phyloP scores from a whole-genome alignment of 2,888 invertebrate genomes.

The Leptinotarsa tumamoca region DNA sequence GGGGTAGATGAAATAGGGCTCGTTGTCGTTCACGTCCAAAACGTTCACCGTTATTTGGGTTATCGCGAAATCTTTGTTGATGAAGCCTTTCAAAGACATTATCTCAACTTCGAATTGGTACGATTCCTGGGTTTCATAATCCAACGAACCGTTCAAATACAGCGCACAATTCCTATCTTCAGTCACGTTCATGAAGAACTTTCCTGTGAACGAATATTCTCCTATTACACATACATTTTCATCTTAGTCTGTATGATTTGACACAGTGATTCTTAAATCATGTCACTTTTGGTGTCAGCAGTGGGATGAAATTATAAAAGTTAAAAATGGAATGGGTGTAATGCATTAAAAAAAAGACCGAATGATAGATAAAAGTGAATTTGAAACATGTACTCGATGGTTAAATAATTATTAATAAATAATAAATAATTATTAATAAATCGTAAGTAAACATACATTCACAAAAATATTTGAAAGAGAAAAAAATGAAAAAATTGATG shows the following conservation, averaged over 20 bases:
- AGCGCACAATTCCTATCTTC: conserved; percentile 88
- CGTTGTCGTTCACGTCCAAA: conserved; percentile 90
- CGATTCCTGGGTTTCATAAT: conserved; percentile 81
- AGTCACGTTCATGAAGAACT: conserved; percentile 80
- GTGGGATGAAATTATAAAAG: neutral
- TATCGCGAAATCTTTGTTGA: conserved; percentile 81
- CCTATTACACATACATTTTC: neutral
- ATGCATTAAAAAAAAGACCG: no score
- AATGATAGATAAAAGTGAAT: no score
- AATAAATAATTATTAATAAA: no score
- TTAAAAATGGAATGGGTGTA: no score
- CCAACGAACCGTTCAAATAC: conserved; percentile 78
- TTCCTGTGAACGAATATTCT: conserved; percentile 65
- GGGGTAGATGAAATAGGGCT: conserved; percentile 83
- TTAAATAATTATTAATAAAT: no score
- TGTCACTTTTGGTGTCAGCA: neutral
- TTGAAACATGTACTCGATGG: no score
- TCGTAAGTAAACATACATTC: no score
- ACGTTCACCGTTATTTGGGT: conserved; percentile 85
- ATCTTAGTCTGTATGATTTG: no score
- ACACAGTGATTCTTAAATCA: no score
- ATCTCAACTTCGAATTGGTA: conserved; percentile 83
- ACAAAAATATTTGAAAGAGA: no score
- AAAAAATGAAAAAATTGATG: no score
- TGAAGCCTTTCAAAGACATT: conserved; percentile 83